A percentile compares a stretch with the other conserved stretches of the same genome.
Conservation (phyloP, 2,113 vertebrate genomes). For the Aythya baeri region DNA sequence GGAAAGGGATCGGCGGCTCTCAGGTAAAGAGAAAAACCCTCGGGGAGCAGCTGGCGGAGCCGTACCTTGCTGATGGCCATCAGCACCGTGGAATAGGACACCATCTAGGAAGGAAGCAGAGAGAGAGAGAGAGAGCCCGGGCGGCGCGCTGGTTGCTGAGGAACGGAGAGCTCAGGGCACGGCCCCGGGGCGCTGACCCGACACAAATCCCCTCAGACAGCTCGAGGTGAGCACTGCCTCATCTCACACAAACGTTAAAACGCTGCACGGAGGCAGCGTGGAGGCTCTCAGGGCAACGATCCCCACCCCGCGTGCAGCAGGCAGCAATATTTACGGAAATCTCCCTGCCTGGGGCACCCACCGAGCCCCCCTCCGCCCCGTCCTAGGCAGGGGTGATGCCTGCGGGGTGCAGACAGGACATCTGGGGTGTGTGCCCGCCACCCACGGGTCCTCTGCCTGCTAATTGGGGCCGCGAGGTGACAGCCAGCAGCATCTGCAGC, state of each 20-base stretch:
- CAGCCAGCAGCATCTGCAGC: neutral
- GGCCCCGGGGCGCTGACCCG: slow-evolving; percentile 18
- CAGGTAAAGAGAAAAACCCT: neutral
- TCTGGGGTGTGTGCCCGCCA: neutral
- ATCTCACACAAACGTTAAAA: slow-evolving; percentile 28
- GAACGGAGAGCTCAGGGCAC: slow-evolving; percentile 48
- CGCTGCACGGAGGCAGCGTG: neutral
- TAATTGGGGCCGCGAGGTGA: neutral
- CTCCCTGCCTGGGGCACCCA: accelerated
- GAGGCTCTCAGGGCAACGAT: neutral
- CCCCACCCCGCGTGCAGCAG: neutral
- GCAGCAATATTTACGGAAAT: neutral
- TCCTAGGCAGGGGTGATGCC: neutral
- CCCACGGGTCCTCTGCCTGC: neutral
- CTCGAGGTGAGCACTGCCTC: slow-evolving; percentile 49
- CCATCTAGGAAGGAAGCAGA: slow-evolving; percentile 84
- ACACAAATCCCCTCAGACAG: slow-evolving; percentile 65
- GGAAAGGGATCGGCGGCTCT: neutral
- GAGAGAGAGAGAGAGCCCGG: neutral
- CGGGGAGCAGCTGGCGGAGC: neutral
- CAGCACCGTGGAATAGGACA: slow-evolving; percentile 95
- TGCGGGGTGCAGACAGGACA: too few species aligned
- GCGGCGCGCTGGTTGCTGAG: neutral
- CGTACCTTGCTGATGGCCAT: slow-evolving; percentile 94
- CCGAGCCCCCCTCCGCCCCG: neutral